Base-by-base conservation (phyloP, 2,888 invertebrate species). In the Uloborus plumipes region DNA sequence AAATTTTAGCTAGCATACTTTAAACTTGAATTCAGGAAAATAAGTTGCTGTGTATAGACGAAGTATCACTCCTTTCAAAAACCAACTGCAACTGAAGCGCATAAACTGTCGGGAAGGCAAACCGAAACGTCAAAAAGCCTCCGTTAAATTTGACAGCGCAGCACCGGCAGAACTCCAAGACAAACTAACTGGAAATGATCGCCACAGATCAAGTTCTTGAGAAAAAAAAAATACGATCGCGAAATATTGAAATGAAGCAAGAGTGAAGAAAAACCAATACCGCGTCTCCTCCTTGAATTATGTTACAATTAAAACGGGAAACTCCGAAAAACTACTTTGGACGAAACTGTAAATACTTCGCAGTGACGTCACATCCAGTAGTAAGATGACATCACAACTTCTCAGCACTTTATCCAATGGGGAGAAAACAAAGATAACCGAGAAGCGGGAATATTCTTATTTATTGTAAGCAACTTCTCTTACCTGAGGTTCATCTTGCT, bases 241-340 rank as follows among this genome's bases (percentile, higher is more conserved):
- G 39, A 39, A 39, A 39, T 39, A 39, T 39, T 39, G 11, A 39
- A 39, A 39, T 39, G 39, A 39, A 39, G 39, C 39, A 39, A n/a
- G 2, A 50, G 66, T 20, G 22, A 47, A 39, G 39, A 22, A 55
- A 26, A 39, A 69, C 31, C 69, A 69, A 22, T 59, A 26, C n/a
- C 20, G 55, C 51, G 20, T 58, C 20, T 18, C 81, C 50, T 26
- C 71, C 65, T 81, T 81, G 81, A 75, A 75, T 81, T 81, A 73
- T 75, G 53, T 69, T 75, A 13, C 80, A 81, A 81, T 81, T 75
- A 81, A 39, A 75, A 81, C 59, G 70, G 50, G 55, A 67, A 62
- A 55, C 69, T 20, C 69, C n/a, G 55, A 15, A 62, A 79, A 67
- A 80, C 67, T 62, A 65, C 71, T 79, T 72, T 78, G 16, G 65